Percentiles rank a stretch among this genome's conserved stretches.
phyloP scores from a whole-genome alignment of 37 sponge, comb jelly and placozoan species.

The Geodia barretti region DNA sequence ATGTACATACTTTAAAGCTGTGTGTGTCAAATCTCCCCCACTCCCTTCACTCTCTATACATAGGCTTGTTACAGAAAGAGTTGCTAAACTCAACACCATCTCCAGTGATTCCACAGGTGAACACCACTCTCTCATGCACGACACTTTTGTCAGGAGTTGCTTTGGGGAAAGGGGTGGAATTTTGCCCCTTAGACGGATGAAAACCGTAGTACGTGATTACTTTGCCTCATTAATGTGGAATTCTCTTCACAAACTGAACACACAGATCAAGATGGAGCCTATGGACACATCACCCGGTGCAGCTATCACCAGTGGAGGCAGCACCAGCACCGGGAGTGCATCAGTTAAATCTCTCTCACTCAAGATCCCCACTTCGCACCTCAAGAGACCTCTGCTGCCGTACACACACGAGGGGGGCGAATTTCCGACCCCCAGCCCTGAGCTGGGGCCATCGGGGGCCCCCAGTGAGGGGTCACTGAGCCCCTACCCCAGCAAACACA shows the following conservation, averaged over 20 bases:
- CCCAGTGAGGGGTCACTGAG: conserved; percentile 25
- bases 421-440: conserved; percentile 25
- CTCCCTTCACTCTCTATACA: too few relatives aligned
- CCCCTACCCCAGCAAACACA: conserved; percentile 34
- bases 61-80: background rate
- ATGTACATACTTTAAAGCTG: too few relatives aligned
- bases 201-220: too few relatives aligned
- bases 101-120: background rate
- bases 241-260: background rate
- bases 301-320: too few relatives aligned
- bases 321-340: too few relatives aligned
- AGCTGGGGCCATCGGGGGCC: conserved; percentile 8
- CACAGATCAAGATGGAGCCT: background rate
- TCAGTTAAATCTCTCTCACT: conserved; percentile 25
- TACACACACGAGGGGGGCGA: background rate
- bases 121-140: too few relatives aligned
- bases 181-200: too few relatives aligned
- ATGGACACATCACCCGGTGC: background rate
- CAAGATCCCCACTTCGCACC: conserved; percentile 37
- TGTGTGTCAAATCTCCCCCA: too few relatives aligned
- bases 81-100: background rate
- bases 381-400: conserved; percentile 8
- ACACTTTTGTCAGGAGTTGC: too few relatives aligned
- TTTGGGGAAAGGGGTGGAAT: too few relatives aligned
- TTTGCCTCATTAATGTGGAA: background rate